Conservation (phyloP, 2,888 invertebrate genomes). For the Dasysyrphus tricinctus region DNA sequence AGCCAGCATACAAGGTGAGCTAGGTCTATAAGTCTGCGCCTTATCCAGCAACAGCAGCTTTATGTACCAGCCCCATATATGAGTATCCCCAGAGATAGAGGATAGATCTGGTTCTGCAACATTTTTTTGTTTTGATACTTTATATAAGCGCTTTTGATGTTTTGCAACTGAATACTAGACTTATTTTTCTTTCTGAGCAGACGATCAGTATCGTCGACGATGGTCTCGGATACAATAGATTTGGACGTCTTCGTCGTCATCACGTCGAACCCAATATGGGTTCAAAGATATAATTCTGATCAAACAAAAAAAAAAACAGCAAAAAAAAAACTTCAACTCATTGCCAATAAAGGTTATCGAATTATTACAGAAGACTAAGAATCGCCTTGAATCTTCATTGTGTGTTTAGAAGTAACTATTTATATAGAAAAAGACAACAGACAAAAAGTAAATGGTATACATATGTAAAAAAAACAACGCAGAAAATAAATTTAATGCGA, state of each 20-base stretch:
- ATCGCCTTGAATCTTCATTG: conserved; percentile 54
- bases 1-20: conserved; percentile 70
- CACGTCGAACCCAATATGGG: conserved; percentile 42
- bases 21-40: conserved; percentile 60
- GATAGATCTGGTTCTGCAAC: conserved; percentile 61
- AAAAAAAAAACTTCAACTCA: conserved; percentile 39
- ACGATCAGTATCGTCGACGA: conserved; percentile 56
- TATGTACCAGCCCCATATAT: conserved; percentile 55
- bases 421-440: background rate
- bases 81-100: conserved; percentile 15
- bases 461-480: conserved; percentile 1
- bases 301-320: conserved; percentile 4
- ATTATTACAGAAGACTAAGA: conserved; percentile 56
- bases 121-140: conserved; percentile 32
- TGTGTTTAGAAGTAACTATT: conserved; percentile 20
- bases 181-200: conserved; percentile 27
- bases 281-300: conserved; percentile 42
- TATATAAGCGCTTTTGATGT: conserved; percentile 43
- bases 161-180: conserved; percentile 44
- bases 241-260: conserved; percentile 16
- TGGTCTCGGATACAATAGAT: conserved; percentile 45
- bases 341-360: conserved; percentile 72
- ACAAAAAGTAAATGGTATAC: conserved; percentile 30
- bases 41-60: conserved; percentile 53
- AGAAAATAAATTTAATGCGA: conserved; percentile 58